phyloP scores from a whole-genome alignment of 1,140 invertebrate genomes.

The Psix sp. region DNA sequence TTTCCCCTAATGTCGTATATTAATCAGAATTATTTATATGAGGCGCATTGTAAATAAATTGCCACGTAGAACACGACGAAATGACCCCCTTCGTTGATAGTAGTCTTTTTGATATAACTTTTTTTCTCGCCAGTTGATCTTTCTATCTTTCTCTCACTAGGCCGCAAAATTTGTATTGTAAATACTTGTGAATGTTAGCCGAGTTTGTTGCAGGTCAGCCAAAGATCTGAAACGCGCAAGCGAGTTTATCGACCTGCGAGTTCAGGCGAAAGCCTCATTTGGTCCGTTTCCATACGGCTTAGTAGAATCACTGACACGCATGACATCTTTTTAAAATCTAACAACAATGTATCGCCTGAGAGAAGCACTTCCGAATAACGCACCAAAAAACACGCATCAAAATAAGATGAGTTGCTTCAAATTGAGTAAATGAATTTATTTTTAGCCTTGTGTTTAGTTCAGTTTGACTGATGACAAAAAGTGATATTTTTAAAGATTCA shows the following conservation, averaged over 20 bases:
- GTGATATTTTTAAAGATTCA: slow-evolving; percentile 5
- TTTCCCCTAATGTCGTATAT: slow-evolving; percentile 30
- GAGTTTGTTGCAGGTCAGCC: slow-evolving; percentile 49
- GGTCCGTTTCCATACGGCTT: slow-evolving; percentile 32
- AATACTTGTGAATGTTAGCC: slow-evolving; percentile 31
- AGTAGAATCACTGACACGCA: slow-evolving; percentile 55
- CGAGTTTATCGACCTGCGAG: slow-evolving; percentile 9
- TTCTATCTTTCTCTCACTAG: neutral
- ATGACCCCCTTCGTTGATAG: too few species aligned
- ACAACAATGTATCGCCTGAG: slow-evolving; percentile 43
- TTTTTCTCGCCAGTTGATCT: too few species aligned
- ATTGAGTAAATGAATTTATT: neutral
- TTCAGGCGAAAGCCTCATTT: slow-evolving; percentile 33
- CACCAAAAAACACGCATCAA: slow-evolving; percentile 14
- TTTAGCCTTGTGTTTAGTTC: neutral
- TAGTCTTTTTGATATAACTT: too few species aligned
- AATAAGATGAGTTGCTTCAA: slow-evolving; percentile 2
- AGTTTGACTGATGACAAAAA: neutral
- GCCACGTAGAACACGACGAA: slow-evolving; percentile 1
- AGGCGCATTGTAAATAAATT: slow-evolving; percentile 36
- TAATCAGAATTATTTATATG: slow-evolving; percentile 31
- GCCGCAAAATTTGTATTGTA: slow-evolving; percentile 11
- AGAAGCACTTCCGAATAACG: slow-evolving; percentile 42
- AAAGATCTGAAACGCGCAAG: slow-evolving; percentile 15
- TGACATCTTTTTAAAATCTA: slow-evolving; percentile 46